These are phyloP conservation scores for Arnoldichthys spilopterus DNA, from an alignment of 2,797 vertebrate species.

Conservation along the genomic window DNA sequence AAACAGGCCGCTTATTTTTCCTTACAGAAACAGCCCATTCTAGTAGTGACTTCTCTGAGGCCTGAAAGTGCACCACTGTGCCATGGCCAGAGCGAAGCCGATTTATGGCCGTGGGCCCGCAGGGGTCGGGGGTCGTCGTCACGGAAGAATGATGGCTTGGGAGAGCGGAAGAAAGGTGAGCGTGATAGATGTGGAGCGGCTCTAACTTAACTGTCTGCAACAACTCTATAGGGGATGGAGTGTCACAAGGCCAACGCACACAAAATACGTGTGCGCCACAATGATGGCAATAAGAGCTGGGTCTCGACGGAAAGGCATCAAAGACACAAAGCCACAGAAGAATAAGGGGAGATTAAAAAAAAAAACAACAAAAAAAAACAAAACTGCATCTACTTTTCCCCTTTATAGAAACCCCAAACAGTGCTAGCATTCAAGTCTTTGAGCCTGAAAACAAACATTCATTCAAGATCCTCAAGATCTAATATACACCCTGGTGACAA, in stretches of 20 bases:
- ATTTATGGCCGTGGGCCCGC: conserved; percentile 46
- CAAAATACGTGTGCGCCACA: conserved; percentile 22
- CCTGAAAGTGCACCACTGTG: conserved; percentile 23
- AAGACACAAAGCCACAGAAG: conserved; percentile 17
- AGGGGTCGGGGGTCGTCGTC: conserved; percentile 31
- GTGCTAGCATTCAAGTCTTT: background rate
- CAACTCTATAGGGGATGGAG: conserved; percentile 50
- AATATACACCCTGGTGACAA: conserved; percentile 13
- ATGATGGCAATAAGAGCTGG: conserved; percentile 34
- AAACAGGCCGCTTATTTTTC: background rate
- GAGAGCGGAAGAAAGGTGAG: conserved; percentile 26
- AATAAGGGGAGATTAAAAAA: background rate
- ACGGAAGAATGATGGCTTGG: conserved; percentile 47
- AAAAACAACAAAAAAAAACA: background rate
- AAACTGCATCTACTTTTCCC: background rate
- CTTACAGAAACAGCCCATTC: conserved; percentile 33
- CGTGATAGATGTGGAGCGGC: conserved; percentile 55
- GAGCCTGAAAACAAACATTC: conserved; percentile 11
- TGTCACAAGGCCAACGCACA: conserved; percentile 47
- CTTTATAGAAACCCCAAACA: conserved; percentile 2
- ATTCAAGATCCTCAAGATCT: background rate
- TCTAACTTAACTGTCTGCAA: conserved; percentile 50
- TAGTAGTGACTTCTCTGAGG: conserved; percentile 33
- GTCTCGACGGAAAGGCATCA: conserved; percentile 19
- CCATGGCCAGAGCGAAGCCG: background rate